Evolutionary conservation across 1,140 invertebrate species (phyloP).

Genomic region (Drosophila biarmipes): DNA sequence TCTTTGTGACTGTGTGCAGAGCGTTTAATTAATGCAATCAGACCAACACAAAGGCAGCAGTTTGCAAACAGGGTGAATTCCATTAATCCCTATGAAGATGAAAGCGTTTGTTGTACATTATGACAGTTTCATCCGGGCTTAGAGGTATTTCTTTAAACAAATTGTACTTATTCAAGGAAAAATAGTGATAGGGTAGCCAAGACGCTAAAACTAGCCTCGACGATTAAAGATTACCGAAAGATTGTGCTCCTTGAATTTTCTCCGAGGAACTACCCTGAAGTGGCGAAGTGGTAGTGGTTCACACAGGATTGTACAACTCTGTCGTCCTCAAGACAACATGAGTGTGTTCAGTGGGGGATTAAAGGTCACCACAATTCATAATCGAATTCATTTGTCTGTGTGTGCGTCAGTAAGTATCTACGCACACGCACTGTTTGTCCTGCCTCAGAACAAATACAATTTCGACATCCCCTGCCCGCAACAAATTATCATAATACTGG

Average conservation of each 20-base stretch:
- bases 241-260: no score
- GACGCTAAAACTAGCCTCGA: no score
- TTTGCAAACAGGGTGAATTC: conserved; percentile 5
- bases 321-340: neutral
- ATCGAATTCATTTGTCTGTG: conserved; percentile 5
- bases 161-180: no score
- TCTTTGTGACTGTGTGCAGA: conserved; percentile 27
- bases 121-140: neutral
- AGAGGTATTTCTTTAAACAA: neutral
- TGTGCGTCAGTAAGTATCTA: conserved; percentile 10
- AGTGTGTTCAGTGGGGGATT: neutral
- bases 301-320: neutral
- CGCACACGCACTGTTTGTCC: conserved; percentile 30
- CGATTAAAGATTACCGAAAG: no score
- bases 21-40: conserved; percentile 63
- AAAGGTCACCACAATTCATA: conserved; percentile 25
- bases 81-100: conserved; percentile 1
- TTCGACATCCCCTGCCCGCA: conserved; percentile 51
- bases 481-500: conserved; percentile 56
- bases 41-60: conserved; percentile 40
- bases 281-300: no score
- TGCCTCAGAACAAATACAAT: conserved; percentile 47
- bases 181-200: no score
- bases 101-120: neutral
- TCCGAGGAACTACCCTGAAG: no score